Conservation (phyloP, 1,140 invertebrate genomes). For the Eupristina koningsbergeri region DNA sequence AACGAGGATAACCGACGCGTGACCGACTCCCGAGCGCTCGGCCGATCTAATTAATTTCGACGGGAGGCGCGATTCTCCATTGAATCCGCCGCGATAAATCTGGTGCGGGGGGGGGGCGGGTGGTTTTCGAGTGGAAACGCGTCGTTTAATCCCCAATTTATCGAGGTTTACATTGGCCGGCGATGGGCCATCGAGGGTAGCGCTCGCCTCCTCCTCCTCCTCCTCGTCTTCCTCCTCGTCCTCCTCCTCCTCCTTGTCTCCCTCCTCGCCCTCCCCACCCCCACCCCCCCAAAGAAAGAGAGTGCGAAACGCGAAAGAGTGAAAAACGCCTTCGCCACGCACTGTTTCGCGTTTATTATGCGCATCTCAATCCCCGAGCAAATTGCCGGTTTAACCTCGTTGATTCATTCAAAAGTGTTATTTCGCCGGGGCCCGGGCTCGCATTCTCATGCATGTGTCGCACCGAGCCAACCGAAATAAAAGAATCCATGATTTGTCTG, state of each 20-base stretch:
- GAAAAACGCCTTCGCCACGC: slow-evolving; percentile 25
- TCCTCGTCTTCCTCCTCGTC: no score
- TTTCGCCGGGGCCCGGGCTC: neutral
- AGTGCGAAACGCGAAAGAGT: no score
- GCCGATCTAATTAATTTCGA: slow-evolving; percentile 45
- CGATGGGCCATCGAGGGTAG: neutral
- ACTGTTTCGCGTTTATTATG: slow-evolving; percentile 49
- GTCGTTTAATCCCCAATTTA: slow-evolving; percentile 46
- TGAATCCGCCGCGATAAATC: slow-evolving; percentile 40
- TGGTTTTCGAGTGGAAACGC: slow-evolving; percentile 18
- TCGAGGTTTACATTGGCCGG: slow-evolving; percentile 43
- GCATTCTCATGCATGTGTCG: neutral
- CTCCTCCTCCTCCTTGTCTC: no score
- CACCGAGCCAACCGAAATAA: neutral
- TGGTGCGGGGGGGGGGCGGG: slow-evolving; percentile 8
- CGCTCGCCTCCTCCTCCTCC: no score
- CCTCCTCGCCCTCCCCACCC: no score
- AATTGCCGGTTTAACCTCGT: slow-evolving; percentile 51
- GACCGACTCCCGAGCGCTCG: slow-evolving; percentile 8
- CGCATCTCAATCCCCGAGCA: slow-evolving; percentile 44
- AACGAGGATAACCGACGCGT: slow-evolving; percentile 42
- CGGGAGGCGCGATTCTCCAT: slow-evolving; percentile 17
- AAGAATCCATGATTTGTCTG: slow-evolving; percentile 1
- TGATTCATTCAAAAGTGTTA: slow-evolving; percentile 32
- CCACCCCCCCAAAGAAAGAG: no score